phyloP scores from a whole-genome alignment of 2,797 vertebrate genomes.

The Leptatherina wallacei region DNA sequence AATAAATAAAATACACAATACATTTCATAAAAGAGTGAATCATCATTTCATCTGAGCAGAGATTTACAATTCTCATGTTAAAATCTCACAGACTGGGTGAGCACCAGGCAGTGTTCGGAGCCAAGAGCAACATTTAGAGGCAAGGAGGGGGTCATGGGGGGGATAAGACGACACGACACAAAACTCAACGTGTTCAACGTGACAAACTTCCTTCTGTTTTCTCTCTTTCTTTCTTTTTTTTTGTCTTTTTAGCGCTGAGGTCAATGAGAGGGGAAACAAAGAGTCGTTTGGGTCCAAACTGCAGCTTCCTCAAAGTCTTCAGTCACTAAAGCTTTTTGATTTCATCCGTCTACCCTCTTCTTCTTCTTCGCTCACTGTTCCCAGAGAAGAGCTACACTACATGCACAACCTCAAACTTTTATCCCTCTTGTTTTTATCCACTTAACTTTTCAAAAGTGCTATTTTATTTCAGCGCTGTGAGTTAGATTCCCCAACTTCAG shows the following conservation, averaged over 20 bases:
- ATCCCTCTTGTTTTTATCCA: conserved; percentile 50
- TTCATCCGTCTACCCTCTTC: conserved; percentile 40
- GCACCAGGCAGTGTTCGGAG: conserved; percentile 82
- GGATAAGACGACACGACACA: conserved; percentile 66
- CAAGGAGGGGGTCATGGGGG: conserved; percentile 16
- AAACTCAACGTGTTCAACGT: conserved; percentile 69
- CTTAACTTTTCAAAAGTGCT: conserved; percentile 78
- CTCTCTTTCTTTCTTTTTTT: conserved; percentile 7
- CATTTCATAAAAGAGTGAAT: conserved; percentile 73
- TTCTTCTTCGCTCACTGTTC: background rate
- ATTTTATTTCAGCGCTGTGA: conserved; percentile 70
- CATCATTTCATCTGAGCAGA: conserved; percentile 67
- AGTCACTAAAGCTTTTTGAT: conserved; percentile 76
- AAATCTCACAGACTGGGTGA: conserved; percentile 79
- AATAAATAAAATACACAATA: conserved; percentile 79
- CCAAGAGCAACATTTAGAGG: conserved; percentile 69
- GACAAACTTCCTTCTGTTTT: conserved; percentile 41
- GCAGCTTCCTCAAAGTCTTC: conserved; percentile 70
- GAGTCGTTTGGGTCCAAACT: conserved; percentile 78
- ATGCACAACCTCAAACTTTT: conserved; percentile 66
- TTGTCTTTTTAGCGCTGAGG: conserved; percentile 53
- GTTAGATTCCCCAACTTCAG: conserved; percentile 44
- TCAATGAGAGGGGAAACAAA: conserved; percentile 62
- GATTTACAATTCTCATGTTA: conserved; percentile 61
- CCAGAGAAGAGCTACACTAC: conserved; percentile 70